Percentiles rank a stretch among this genome's conserved stretches.
These are phyloP conservation scores for Malurus elegans DNA, from an alignment of 2,113 vertebrate species.

Conservation along the genomic window DNA sequence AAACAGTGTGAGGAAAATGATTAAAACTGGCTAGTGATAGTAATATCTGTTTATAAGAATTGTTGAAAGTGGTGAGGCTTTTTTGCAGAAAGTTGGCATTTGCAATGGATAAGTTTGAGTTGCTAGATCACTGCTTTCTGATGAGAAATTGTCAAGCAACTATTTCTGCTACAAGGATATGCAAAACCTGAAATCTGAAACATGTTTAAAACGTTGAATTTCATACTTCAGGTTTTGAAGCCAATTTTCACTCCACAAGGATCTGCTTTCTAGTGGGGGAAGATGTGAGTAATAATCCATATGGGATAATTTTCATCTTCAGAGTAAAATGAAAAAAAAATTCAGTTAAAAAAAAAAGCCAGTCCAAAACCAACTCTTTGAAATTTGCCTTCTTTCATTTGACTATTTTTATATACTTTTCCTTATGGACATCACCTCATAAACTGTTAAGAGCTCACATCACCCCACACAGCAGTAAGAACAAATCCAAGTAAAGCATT, in stretches of 20 bases:
- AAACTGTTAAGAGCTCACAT: neutral
- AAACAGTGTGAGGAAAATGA: neutral
- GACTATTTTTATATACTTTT: neutral
- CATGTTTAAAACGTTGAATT: neutral
- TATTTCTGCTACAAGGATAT: conserved; percentile 11
- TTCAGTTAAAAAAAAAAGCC: neutral
- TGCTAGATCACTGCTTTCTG: neutral
- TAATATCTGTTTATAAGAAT: neutral
- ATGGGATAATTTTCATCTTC: conserved; percentile 24
- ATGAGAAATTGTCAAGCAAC: neutral
- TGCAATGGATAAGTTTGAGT: neutral
- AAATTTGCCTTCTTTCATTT: neutral
- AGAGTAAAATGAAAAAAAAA: neutral
- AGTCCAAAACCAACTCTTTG: neutral
- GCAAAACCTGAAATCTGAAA: conserved; percentile 12
- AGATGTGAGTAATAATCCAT: conserved; percentile 33
- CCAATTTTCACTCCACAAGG: conserved; percentile 32
- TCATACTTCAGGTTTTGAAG: conserved; percentile 13
- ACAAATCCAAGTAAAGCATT: neutral
- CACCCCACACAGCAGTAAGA: neutral
- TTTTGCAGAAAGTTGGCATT: neutral
- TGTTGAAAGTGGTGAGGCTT: neutral
- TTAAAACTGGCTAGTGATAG: neutral
- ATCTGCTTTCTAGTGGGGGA: neutral
- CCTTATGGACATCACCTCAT: neutral